These are phyloP conservation scores for Tangara arthus DNA, from an alignment of 2,797 vertebrate genomes.

Conservation along the genomic window DNA sequence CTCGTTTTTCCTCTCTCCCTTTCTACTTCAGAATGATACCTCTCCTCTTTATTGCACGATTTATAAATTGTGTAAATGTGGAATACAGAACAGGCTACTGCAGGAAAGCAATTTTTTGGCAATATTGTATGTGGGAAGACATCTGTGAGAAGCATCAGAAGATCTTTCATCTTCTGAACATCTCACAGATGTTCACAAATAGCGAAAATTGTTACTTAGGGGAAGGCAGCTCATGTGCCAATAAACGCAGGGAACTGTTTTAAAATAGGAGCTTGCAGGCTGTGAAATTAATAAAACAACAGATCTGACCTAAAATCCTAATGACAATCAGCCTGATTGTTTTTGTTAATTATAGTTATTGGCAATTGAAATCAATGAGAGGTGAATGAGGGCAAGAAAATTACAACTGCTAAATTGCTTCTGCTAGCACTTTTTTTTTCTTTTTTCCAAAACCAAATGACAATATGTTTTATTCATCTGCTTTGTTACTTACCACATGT, in stretches of 20 bases:
- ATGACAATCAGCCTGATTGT: constrained; percentile 67
- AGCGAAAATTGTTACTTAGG: constrained; percentile 71
- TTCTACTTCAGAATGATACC: constrained; percentile 31
- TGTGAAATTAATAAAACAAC: constrained; percentile 67
- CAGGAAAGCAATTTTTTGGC: constrained; percentile 66
- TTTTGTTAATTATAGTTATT: constrained; percentile 64
- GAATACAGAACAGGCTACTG: constrained; percentile 63
- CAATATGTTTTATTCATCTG: constrained; percentile 41
- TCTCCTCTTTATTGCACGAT: constrained; percentile 24
- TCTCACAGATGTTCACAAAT: constrained; percentile 76
- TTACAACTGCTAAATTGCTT: constrained; percentile 53
- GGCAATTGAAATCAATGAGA: constrained; percentile 64
- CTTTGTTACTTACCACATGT: constrained; percentile 69
- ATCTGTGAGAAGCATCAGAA: constrained; percentile 73
- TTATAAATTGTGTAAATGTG: constrained; percentile 57
- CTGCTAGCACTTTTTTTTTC: neutral
- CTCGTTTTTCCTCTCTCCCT: constrained; percentile 13
- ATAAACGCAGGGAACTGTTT: constrained; percentile 43
- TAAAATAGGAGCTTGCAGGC: constrained; percentile 66
- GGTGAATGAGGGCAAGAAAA: constrained; percentile 47
- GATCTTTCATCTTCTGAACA: constrained; percentile 71
- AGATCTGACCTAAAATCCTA: constrained; percentile 65
- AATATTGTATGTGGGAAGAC: constrained; percentile 71
- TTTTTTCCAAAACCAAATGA: neutral
- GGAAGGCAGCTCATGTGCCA: constrained; percentile 64